Evolutionary conservation across 2,888 invertebrate genomes (phyloP), one percentile per base, ranked within the genome.

Genomic region (Zhengitettix transpicula): DNA sequence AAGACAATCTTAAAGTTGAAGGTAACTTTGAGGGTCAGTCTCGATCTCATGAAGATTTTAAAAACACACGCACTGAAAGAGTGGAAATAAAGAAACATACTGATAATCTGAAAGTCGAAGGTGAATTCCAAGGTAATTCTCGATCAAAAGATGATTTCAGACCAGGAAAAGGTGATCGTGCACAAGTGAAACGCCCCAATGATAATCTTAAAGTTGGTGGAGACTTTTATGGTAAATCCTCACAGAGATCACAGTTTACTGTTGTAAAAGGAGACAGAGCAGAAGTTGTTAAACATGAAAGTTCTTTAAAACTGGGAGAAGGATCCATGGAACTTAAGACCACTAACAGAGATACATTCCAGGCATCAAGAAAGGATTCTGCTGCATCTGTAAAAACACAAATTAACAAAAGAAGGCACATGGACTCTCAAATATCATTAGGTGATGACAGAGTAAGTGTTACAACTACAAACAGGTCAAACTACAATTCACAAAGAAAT

Each of bases 381-480:
- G 68, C 66, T 56, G 66, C 67, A 40, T 71, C 77, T 42, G 74
- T 76, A 54, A 76, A 73, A 53, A 58, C 60, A 70, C 73, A 76
- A 10, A 74, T 77, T 16, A 80, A 80, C 61, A 80, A 77, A 59
- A 73, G 80, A 65, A 78, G 76, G 15, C 80, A 85, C 67, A 80
- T 82, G 71, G 83, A 85, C 71, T 85, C 87, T 0, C 82, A 82
- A 61, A 79, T 85, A 59, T 76, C 74, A 10, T 69, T 84, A 17
- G 83, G 84, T 1, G 77, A 76, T 65, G 82, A 83, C 63, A 74
- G 69, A 1, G 68, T 74, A 1, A 70, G 72, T 12, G 76, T 78
- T 71, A 77, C 75, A 65, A 80, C 80, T 9, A 67, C 65, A 15
- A 63, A 61, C 65, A 53, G 68, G 52, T 55, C 55, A 61, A 81